A percentile compares a stretch with the other conserved stretches of the same genome.
These are phyloP conservation scores for Arion vulgaris DNA, from an alignment of 1,140 invertebrate species.

Conservation along the genomic window DNA sequence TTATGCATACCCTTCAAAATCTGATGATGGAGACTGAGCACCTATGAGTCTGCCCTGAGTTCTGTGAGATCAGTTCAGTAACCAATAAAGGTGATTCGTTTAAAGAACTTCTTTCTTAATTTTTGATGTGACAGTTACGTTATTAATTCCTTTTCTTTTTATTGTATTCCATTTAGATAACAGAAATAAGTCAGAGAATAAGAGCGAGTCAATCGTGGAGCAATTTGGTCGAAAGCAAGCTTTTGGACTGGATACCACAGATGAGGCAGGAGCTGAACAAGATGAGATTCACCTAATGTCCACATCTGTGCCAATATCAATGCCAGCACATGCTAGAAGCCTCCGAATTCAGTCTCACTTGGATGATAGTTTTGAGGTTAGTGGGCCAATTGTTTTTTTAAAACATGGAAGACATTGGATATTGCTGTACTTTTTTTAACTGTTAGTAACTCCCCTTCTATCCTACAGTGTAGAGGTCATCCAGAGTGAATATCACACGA, in stretches of 20 bases:
- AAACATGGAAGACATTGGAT: too few relatives aligned
- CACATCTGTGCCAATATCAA: constrained; percentile 36
- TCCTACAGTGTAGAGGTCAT: too few relatives aligned
- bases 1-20: too few relatives aligned
- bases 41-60: too few relatives aligned
- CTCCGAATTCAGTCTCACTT: neutral
- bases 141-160: neutral
- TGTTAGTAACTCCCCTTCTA: too few relatives aligned
- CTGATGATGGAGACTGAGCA: too few relatives aligned
- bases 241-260: neutral
- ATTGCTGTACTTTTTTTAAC: too few relatives aligned
- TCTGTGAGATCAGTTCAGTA: too few relatives aligned
- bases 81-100: too few relatives aligned
- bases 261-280: neutral
- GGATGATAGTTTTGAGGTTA: constrained; percentile 31
- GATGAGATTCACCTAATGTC: constrained; percentile 8
- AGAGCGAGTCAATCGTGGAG: neutral
- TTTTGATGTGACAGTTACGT: too few relatives aligned
- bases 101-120: too few relatives aligned
- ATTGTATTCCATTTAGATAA: neutral
- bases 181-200: neutral
- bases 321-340: constrained; percentile 22
- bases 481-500: too few relatives aligned
- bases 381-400: neutral
- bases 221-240: neutral